Percentiles rank a stretch among this genome's conserved stretches.
Evolutionary conservation across 2,888 invertebrate genomes (phyloP).

Genomic region (Eumerus sabulonum): DNA sequence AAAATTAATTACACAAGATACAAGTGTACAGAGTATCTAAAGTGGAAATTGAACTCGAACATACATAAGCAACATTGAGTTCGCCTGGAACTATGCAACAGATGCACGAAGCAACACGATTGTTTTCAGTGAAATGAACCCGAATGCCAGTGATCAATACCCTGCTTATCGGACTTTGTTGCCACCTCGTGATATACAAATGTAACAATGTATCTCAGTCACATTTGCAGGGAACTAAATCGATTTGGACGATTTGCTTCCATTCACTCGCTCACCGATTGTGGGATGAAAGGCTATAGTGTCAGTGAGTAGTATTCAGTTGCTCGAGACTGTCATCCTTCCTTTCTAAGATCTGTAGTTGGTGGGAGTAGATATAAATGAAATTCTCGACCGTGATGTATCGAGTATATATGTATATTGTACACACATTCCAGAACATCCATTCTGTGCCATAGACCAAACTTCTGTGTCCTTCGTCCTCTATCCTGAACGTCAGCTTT

Average conservation of each 20-base stretch:
- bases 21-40: too few species aligned
- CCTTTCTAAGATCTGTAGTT: slow-evolving; percentile 14
- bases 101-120: too few species aligned
- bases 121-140: too few species aligned
- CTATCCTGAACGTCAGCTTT: slow-evolving; percentile 41
- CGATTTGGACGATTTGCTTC: slow-evolving; percentile 49
- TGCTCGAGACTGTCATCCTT: slow-evolving; percentile 30
- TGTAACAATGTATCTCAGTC: slow-evolving; percentile 21
- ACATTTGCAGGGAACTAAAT: slow-evolving; percentile 4
- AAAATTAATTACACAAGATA: too few species aligned
- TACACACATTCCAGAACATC: slow-evolving; percentile 37
- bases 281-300: slow-evolving; percentile 2
- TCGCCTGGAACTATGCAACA: too few species aligned
- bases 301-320: slow-evolving; percentile 43
- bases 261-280: slow-evolving; percentile 11
- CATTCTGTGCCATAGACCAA: neutral
- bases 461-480: neutral
- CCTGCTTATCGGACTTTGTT: slow-evolving; percentile 48
- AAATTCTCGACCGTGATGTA: slow-evolving; percentile 56
- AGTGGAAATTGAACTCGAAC: too few species aligned
- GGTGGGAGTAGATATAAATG: slow-evolving; percentile 40
- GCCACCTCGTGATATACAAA: slow-evolving; percentile 42
- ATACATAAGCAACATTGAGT: too few species aligned
- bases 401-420: slow-evolving; percentile 33
- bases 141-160: too few species aligned